Percentiles rank a stretch among this genome's conserved stretches.
phyloP scores from a whole-genome alignment of 2,797 vertebrate species.

The Balearica regulorum region DNA sequence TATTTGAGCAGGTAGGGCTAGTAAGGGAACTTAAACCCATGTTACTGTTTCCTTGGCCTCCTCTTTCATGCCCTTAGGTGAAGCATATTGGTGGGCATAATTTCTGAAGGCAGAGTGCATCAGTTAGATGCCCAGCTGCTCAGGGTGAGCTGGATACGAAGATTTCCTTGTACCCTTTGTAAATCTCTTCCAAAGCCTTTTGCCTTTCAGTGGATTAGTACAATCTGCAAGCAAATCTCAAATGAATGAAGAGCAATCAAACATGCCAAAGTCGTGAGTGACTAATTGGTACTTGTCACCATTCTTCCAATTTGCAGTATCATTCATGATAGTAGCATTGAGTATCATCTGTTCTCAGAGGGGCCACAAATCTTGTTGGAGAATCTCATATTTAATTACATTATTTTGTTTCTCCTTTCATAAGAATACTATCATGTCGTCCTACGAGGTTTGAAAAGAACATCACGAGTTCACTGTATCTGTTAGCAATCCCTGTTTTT shows the following conservation, averaged over 20 bases:
- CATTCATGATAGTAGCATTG: not conserved
- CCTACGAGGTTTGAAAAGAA: not conserved
- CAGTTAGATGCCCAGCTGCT: not conserved
- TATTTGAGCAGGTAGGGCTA: not conserved
- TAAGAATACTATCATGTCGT: not conserved
- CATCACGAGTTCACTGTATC: not conserved
- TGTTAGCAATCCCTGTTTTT: not conserved
- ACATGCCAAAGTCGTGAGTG: not conserved
- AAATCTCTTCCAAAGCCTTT: not conserved
- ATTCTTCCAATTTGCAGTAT: not conserved
- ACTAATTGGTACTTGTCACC: not conserved
- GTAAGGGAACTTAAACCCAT: not conserved
- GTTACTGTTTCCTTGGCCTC: not conserved
- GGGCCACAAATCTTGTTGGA: not conserved
- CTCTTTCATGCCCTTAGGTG: not conserved
- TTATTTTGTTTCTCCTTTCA: not conserved
- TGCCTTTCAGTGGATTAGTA: not conserved
- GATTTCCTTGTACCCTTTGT: not conserved
- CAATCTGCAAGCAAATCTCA: not conserved
- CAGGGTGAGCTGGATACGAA: not conserved
- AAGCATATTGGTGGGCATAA: not conserved
- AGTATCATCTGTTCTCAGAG: not conserved
- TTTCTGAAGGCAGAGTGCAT: not conserved
- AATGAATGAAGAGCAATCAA: not conserved
- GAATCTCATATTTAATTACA: not conserved